phyloP scores from a whole-genome alignment of 2,888 invertebrate genomes.

The Craniophora ligustri region DNA sequence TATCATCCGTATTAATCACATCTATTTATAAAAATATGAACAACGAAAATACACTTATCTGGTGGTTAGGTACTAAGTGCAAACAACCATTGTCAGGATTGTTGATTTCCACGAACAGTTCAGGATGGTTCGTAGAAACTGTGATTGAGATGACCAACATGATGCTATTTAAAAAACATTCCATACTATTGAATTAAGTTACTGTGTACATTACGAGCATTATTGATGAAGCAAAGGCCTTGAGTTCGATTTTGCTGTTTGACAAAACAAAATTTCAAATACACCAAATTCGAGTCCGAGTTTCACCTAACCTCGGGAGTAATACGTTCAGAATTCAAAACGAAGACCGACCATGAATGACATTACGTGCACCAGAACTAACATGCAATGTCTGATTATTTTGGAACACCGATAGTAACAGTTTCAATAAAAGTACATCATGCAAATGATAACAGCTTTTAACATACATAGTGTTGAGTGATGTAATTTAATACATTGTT shows the following conservation, averaged over 20 bases:
- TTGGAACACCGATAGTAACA: slow-evolving; percentile 6
- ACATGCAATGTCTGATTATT: slow-evolving; percentile 18
- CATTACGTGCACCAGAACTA: slow-evolving; percentile 14
- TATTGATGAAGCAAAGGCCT: slow-evolving; percentile 35
- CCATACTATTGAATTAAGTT: slow-evolving; percentile 30
- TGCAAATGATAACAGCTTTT: slow-evolving; percentile 26
- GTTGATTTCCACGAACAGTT: slow-evolving; percentile 2
- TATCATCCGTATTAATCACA: slow-evolving; percentile 22
- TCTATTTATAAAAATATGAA: slow-evolving; percentile 18
- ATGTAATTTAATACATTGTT: slow-evolving; percentile 36
- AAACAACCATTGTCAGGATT: background rate
- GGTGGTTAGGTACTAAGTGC: background rate
- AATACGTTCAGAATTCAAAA: slow-evolving; percentile 43
- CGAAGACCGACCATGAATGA: slow-evolving; percentile 29
- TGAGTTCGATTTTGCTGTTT: slow-evolving; percentile 30
- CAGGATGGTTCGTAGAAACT: slow-evolving; percentile 21
- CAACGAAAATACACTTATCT: background rate
- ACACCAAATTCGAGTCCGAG: slow-evolving; percentile 36
- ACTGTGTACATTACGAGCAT: slow-evolving; percentile 30
- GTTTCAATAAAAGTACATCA: slow-evolving; percentile 18
- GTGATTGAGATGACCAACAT: slow-evolving; percentile 25
- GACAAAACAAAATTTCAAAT: slow-evolving; percentile 29
- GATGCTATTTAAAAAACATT: slow-evolving; percentile 20
- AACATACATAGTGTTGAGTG: slow-evolving; percentile 13
- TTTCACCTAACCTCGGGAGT: slow-evolving; percentile 34